Conservation (phyloP, 2,888 invertebrate genomes). For the Heliconius ismenius region DNA sequence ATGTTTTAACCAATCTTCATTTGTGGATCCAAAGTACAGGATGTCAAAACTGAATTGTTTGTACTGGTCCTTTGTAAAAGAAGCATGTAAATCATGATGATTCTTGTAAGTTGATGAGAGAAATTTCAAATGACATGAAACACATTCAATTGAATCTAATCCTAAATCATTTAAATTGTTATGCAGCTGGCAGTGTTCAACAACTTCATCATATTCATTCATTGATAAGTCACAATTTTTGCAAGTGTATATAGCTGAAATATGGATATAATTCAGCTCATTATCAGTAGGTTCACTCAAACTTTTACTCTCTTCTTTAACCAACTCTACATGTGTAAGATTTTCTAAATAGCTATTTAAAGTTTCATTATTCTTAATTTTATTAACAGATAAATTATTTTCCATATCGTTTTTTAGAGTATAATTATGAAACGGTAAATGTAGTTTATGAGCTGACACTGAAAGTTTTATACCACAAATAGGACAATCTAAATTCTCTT, state of each 20-base stretch:
- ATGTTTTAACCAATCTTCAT: conserved; percentile 60
- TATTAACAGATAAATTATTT: conserved; percentile 7
- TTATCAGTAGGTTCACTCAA: not conserved
- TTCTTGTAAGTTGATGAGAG: conserved; percentile 48
- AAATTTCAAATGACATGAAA: conserved; percentile 52
- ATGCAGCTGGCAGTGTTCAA: conserved; percentile 67
- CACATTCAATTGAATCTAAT: conserved; percentile 47
- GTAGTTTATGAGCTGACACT: conserved; percentile 58
- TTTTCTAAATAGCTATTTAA: not conserved
- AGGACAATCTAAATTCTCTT: conserved; percentile 54
- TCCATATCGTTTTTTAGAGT: conserved; percentile 34
- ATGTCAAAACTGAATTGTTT: conserved; percentile 57
- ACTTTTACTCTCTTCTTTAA: not conserved
- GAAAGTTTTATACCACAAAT: conserved; percentile 59
- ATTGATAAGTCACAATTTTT: conserved; percentile 56
- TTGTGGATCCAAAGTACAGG: conserved; percentile 57
- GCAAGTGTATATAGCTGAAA: conserved; percentile 55
- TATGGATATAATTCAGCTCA: not conserved
- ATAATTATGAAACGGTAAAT: conserved; percentile 65
- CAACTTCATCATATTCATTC: conserved; percentile 60
- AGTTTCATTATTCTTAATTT: not conserved
- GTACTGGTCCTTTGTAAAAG: conserved; percentile 39
- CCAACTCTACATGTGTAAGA: not conserved
- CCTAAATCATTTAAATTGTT: conserved; percentile 46
- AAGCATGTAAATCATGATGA: conserved; percentile 51